phyloP scores from a whole-genome alignment of 1,140 invertebrate genomes.

The Asobara japonica region DNA sequence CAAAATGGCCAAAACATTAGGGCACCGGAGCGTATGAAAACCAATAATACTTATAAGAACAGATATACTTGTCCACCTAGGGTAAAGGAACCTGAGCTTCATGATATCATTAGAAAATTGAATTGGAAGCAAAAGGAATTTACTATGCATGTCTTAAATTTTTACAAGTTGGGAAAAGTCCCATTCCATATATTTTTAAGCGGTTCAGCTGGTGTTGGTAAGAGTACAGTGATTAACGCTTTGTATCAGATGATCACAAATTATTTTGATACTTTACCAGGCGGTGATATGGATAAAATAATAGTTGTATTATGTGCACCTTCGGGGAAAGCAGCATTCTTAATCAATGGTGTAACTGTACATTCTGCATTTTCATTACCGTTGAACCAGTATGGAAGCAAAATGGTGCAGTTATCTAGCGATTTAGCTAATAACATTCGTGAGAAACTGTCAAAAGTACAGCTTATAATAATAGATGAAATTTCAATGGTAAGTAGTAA shows the following conservation, averaged over 20 bases:
- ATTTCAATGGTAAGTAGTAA: background rate
- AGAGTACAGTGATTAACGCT: too few species aligned
- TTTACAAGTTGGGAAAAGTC: background rate
- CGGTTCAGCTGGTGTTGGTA: slow-evolving; percentile 31
- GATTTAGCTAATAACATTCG: too few species aligned
- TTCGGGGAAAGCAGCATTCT: slow-evolving; percentile 52
- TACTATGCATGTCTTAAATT: too few species aligned
- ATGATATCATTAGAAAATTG: too few species aligned
- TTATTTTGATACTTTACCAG: too few species aligned
- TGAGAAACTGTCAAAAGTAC: background rate
- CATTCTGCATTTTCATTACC: background rate
- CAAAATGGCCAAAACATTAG: too few species aligned
- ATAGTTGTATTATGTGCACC: slow-evolving; percentile 41
- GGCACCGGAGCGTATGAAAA: too few species aligned
- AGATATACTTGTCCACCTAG: background rate
- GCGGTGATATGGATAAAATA: too few species aligned
- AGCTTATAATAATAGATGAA: background rate
- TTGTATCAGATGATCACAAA: too few species aligned
- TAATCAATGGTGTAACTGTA: slow-evolving; percentile 40
- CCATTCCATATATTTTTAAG: slow-evolving; percentile 35
- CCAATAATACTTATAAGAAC: background rate
- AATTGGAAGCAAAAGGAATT: too few species aligned
- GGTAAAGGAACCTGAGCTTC: background rate
- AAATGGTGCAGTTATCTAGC: too few species aligned
- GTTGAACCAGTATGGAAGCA: background rate